Evolutionary conservation across 2,797 vertebrate species (phyloP).

Genomic region (Oreochromis mossambicus): DNA sequence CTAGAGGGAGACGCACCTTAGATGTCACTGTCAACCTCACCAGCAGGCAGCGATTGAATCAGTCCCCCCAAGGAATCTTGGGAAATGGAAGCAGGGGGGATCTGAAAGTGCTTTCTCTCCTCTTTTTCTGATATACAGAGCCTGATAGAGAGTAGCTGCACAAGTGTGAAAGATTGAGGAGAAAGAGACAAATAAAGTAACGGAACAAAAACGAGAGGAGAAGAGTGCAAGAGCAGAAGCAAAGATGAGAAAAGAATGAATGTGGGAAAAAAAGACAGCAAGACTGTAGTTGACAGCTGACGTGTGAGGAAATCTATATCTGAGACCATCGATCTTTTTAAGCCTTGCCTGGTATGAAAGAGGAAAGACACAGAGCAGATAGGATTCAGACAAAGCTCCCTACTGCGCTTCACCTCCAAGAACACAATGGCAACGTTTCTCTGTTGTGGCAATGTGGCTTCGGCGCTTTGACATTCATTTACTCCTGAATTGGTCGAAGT

Average conservation of each 20-base stretch:
- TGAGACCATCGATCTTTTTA: slow-evolving; percentile 29
- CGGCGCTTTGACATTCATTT: slow-evolving; percentile 2
- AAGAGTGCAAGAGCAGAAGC: not conserved
- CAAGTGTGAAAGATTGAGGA: slow-evolving; percentile 8
- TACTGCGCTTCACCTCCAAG: not conserved
- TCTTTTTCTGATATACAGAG: slow-evolving; percentile 5
- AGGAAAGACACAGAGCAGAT: not conserved
- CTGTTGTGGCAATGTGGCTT: not conserved
- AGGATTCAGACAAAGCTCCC: slow-evolving; percentile 13
- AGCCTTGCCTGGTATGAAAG: slow-evolving; percentile 15
- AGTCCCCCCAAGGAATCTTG: slow-evolving; percentile 43
- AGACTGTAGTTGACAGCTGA: not conserved
- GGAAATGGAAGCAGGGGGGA: slow-evolving; percentile 41
- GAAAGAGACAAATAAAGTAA: not conserved
- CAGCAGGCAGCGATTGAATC: slow-evolving; percentile 45
- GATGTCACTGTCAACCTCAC: slow-evolving; percentile 54
- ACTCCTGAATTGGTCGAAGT: not conserved
- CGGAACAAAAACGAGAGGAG: not conserved
- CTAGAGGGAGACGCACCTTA: slow-evolving; percentile 42
- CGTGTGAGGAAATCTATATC: slow-evolving; percentile 36
- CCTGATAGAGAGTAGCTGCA: slow-evolving; percentile 3
- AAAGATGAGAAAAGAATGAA: slow-evolving; percentile 8
- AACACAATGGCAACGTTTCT: slow-evolving; percentile 6
- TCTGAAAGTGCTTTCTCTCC: slow-evolving; percentile 17
- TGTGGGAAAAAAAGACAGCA: not conserved